phyloP scores from a whole-genome alignment of 1,140 invertebrate genomes.

The Plectrocnemia conspersa region DNA sequence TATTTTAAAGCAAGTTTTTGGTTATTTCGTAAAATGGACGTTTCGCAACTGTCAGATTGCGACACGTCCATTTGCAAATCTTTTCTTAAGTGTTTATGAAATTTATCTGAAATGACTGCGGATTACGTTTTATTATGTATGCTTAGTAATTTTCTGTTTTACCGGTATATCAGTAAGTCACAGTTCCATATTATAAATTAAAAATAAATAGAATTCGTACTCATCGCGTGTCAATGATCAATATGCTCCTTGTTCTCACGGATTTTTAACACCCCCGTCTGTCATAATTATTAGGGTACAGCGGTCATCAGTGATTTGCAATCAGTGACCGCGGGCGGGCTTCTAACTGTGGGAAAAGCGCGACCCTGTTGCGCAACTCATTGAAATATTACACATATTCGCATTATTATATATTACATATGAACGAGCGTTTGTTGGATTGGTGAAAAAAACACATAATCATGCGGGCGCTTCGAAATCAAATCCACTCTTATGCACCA shows the following conservation, averaged over 20 bases:
- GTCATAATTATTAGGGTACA: no score
- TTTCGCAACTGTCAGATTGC: neutral
- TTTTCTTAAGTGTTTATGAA: no score
- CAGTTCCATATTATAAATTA: no score
- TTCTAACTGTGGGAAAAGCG: slow-evolving; percentile 20
- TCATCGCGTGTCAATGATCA: slow-evolving; percentile 9
- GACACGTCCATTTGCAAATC: neutral
- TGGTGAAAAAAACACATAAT: slow-evolving; percentile 9
- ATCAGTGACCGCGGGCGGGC: neutral
- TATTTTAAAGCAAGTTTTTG: neutral
- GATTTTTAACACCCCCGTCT: neutral
- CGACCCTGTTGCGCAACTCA: slow-evolving; percentile 13
- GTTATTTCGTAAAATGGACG: no score
- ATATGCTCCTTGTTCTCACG: slow-evolving; percentile 13
- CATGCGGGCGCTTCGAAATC: slow-evolving; percentile 18
- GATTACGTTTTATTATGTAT: no score
- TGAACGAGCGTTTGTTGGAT: slow-evolving; percentile 14
- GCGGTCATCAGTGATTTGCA: neutral
- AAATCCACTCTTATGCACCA: slow-evolving; percentile 4
- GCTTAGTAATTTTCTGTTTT: no score
- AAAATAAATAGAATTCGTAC: no score
- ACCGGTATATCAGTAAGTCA: no score
- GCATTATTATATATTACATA: slow-evolving; percentile 26
- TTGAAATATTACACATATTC: slow-evolving; percentile 21
- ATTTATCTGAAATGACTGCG: no score